Evolutionary conservation across 2,888 invertebrate species (phyloP), one percentile per base, ranked within the genome.

Genomic region (Eurytoma adleriae): DNA sequence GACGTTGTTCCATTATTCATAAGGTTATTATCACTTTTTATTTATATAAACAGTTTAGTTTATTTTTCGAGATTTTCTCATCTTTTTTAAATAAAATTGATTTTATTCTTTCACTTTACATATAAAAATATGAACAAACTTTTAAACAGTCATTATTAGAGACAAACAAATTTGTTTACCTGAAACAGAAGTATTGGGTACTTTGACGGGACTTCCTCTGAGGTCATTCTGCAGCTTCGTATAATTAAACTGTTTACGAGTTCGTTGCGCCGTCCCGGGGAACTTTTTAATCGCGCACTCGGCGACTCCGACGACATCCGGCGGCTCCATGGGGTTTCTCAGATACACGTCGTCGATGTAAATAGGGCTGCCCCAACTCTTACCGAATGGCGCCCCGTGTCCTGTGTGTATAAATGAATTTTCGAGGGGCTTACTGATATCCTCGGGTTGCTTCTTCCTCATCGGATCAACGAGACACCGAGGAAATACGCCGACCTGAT

Each of bases 401-500:
- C 95, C 95, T 0, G 97, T 95, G 86, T 97, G 97, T 75, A 97
- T 96, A 84, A 97, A 95, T 0, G 96, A 96, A 88, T 96, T 95
- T 85, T 95, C 93, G 73, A 96, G 89, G 0, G 96, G 96, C 86
- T 94, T 94, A 87, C 96, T 96, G 71, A 97, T 96, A 88, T 96
- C 95, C 75, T 94, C 93, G 0, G 93, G 90, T 79, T 93, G 93
- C 83, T 94, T 93, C n/a, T 93, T 92, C 72, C 95, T 92, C 91
- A 94, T 93, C 0, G 95, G 94, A 88, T 95, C 95, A 0, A 95
- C 94, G 18, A 95, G 89, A 81, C 94, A 93, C 92, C 97, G 94
- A 0, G 99, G 98, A 91, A 99, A 98, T 48, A 95, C 91, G 12
- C 97, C 99, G 73, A 99, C 95, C 87, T 97, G 95, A 84, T 95